Evolutionary conservation across 2,113 vertebrate species (phyloP).

Genomic region (Actenoides hombroni): DNA sequence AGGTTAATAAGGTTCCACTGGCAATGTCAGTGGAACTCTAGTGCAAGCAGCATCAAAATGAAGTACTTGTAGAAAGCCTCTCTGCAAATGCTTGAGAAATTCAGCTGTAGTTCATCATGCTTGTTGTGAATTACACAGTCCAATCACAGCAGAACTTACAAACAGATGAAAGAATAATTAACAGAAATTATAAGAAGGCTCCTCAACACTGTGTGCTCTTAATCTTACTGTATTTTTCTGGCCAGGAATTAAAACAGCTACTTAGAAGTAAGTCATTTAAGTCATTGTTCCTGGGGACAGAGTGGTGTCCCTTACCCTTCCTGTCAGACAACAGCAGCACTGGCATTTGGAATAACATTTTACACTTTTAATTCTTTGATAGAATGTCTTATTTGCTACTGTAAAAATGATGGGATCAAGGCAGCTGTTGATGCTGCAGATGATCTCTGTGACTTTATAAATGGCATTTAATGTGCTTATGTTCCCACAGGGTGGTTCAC

Average conservation of each 20-base stretch:
- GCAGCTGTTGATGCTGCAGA: slow-evolving; percentile 78
- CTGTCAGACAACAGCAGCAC: neutral
- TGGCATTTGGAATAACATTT: slow-evolving; percentile 13
- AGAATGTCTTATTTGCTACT: slow-evolving; percentile 75
- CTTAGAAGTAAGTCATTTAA: neutral
- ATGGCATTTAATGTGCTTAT: slow-evolving; percentile 41
- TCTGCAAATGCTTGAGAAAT: neutral
- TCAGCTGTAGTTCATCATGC: neutral
- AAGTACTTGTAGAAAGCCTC: neutral
- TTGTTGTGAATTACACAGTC: neutral
- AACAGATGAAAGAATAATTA: neutral
- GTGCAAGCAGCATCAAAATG: neutral
- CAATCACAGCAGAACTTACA: neutral
- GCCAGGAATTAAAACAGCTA: neutral
- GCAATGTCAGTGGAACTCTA: neutral
- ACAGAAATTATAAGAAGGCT: neutral
- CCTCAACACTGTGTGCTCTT: neutral
- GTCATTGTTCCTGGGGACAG: neutral
- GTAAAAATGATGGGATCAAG: slow-evolving; percentile 82
- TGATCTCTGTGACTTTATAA: slow-evolving; percentile 76
- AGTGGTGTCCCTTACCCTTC: neutral
- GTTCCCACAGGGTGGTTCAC: slow-evolving; percentile 52
- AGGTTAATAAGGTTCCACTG: neutral
- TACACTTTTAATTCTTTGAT: slow-evolving; percentile 34
- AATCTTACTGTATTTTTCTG: neutral